Base-by-base conservation (phyloP, 2,797 vertebrate genomes). In the Morelia viridis region DNA sequence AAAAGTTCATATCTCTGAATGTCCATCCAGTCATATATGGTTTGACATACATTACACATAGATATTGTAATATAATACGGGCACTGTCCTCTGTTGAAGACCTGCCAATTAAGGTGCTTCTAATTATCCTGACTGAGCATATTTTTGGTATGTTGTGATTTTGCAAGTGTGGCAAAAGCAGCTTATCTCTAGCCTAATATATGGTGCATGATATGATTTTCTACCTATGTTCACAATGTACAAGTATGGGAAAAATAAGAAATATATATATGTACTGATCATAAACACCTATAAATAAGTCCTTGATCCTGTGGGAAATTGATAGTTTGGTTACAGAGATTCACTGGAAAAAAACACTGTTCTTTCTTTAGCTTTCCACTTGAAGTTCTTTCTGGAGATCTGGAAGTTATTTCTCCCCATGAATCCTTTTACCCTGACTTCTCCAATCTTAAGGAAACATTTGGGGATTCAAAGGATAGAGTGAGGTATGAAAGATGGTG, bases 321-420 rank as follows among this genome's bases (percentile, higher is more conserved):
- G 57, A 61, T 85, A 35, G 31, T 28, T 65, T 12, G 53, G 53
- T 8, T 57, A 31, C 1, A 76, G 56, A 87, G 50, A 35, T 76
- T 64, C 31, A 56, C 60, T 50, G 35, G 22, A 80, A 80, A 41
- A 80, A 10, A 86, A 76, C 85, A 87, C 13, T 90, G 46, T 89
- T 57, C 8, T 24, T 94, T 92, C 93, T 94, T 68, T 91, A 98
- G 98, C 91, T 98, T 98, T 93, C 97, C 97, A 64, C 95, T 64
- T 57, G 98, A 98, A 90, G 96, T 98, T 89, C 92, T 96, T 10
- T 98, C 98, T 46, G 99, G 99, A 68, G 92, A 98, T 50, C 93
- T 99, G 84, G 99, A 99, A 93, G 97, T 99, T 26, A 95, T 99
- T 96, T 98, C 98, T 87, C 97, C 98, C 22, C 97, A 98, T 53